Conservation (phyloP, 2,113 vertebrate genomes). For the Pluvialis apricaria region DNA sequence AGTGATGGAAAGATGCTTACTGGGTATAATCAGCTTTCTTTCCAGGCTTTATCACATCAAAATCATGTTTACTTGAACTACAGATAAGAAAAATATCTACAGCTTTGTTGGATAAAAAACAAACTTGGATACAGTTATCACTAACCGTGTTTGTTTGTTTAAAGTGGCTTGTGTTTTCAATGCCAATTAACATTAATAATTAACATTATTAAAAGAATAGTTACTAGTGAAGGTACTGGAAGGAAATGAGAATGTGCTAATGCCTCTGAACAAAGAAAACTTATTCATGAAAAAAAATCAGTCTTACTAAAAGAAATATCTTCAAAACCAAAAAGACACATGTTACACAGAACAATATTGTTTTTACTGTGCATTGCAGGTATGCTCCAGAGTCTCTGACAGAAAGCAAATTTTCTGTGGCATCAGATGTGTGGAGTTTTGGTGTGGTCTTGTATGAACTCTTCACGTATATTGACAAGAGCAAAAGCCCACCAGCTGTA, state of each 20-base stretch:
- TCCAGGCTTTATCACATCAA: background rate
- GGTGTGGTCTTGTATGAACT: conserved; percentile 97
- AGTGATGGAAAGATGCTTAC: background rate
- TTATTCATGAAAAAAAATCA: background rate
- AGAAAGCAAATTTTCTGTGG: conserved; percentile 96
- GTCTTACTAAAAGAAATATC: background rate
- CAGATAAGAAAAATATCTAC: background rate
- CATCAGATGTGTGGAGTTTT: conserved; percentile 97
- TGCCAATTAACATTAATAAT: background rate
- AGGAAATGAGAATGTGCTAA: background rate
- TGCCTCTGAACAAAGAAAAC: background rate
- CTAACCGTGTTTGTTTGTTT: background rate
- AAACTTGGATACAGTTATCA: background rate
- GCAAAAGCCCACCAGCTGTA: conserved; percentile 92
- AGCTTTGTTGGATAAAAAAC: background rate
- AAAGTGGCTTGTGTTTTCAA: background rate
- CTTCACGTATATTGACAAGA: conserved; percentile 95
- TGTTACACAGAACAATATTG: background rate
- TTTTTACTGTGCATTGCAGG: conserved; percentile 70
- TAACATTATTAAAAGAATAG: background rate
- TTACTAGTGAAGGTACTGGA: background rate
- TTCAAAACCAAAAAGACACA: background rate
- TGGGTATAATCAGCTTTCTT: background rate
- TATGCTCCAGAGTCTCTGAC: conserved; percentile 97
- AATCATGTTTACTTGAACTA: background rate